Conservation (phyloP, 2,888 invertebrate species). For the Matsumyia berberina region DNA sequence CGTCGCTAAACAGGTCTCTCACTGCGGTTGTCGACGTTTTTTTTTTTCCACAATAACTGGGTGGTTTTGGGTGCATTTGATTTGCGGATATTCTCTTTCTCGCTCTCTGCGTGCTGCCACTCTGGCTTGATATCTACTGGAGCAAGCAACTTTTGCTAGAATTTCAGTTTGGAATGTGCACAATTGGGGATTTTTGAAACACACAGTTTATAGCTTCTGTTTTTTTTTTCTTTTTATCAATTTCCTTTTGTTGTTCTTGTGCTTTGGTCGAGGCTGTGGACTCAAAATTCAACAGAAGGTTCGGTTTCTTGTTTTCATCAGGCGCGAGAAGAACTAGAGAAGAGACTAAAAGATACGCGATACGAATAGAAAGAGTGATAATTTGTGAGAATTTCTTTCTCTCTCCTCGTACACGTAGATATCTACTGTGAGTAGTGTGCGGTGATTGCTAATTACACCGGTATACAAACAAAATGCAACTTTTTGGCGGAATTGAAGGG, state of each 20-base stretch:
- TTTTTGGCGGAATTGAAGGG: slow-evolving; percentile 74
- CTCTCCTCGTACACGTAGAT: slow-evolving; percentile 17
- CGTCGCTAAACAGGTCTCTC: slow-evolving; percentile 1
- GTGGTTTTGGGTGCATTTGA: slow-evolving; percentile 7
- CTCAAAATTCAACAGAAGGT: slow-evolving; percentile 2
- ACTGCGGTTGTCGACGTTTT: background rate
- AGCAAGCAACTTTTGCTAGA: slow-evolving; percentile 9
- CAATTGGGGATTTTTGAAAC: slow-evolving; percentile 12
- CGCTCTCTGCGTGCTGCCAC: slow-evolving; percentile 10
- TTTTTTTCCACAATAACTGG: slow-evolving; percentile 6
- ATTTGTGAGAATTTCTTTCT: slow-evolving; percentile 12
- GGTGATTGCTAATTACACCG: slow-evolving; percentile 39
- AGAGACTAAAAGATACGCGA: slow-evolving; percentile 2
- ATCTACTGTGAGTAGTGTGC: slow-evolving; percentile 3
- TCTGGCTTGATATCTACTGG: background rate
- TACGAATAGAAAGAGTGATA: slow-evolving; percentile 10
- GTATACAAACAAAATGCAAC: slow-evolving; percentile 62
- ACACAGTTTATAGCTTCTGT: slow-evolving; percentile 12
- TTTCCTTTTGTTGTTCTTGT: background rate
- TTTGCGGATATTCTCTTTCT: slow-evolving; percentile 10
- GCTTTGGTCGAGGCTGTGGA: background rate
- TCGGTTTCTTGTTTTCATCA: background rate
- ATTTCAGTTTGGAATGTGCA: slow-evolving; percentile 4
- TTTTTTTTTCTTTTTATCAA: slow-evolving; percentile 15
- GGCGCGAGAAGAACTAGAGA: slow-evolving; percentile 14